phyloP scores from a whole-genome alignment of 2,888 invertebrate genomes.

The Synanthedon vespiformis region DNA sequence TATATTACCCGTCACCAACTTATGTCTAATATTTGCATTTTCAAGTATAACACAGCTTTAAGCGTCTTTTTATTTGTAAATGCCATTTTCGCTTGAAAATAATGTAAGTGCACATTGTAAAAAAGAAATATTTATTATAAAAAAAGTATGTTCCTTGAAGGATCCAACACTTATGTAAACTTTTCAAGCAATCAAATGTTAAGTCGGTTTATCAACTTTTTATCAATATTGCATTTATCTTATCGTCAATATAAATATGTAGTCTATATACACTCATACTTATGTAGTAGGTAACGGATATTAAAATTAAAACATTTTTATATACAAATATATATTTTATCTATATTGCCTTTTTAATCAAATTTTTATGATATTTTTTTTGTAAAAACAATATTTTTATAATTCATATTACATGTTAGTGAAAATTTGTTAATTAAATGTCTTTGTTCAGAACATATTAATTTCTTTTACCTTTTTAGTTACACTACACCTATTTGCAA shows the following conservation, averaged over 20 bases:
- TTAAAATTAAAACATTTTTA: too few species aligned
- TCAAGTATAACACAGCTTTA: conserved; percentile 37
- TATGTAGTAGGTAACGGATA: too few species aligned
- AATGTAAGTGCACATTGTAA: conserved; percentile 45
- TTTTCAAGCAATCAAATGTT: conserved; percentile 37
- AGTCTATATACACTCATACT: too few species aligned
- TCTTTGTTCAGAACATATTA: too few species aligned
- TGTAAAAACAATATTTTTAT: too few species aligned
- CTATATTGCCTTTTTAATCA: too few species aligned
- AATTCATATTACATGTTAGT: too few species aligned
- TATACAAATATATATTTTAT: too few species aligned
- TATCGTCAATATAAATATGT: conserved; percentile 1
- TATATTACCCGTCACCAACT: conserved; percentile 41
- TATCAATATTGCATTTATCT: conserved; percentile 38
- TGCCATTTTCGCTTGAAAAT: conserved; percentile 45
- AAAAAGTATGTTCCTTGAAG: conserved; percentile 27
- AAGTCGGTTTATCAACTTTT: conserved; percentile 40
- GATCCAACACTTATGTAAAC: conserved; percentile 36
- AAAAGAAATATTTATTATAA: conserved; percentile 18
- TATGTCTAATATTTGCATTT: conserved; percentile 31
- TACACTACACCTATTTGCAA: too few species aligned
- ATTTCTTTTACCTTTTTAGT: too few species aligned
- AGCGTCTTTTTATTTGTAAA: conserved; percentile 41
- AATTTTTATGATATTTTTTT: too few species aligned
- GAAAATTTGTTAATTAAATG: too few species aligned